Base-by-base conservation (phyloP, 2,113 vertebrate species). In the Mesitornis unicolor region DNA sequence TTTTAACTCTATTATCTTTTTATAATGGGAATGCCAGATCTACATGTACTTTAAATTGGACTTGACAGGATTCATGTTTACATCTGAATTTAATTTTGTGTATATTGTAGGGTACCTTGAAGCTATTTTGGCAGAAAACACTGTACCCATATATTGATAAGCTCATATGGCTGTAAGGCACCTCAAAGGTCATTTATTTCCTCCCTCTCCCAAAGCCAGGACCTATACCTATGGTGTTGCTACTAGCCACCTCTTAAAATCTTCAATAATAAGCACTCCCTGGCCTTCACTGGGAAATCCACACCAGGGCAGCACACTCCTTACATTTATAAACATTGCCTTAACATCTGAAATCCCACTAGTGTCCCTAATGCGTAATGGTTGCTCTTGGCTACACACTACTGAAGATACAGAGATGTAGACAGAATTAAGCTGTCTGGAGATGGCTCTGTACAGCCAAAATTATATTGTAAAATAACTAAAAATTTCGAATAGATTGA, bases 351-450 rank as follows among this genome's bases (percentile, higher is more conserved):
- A 84, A 92, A 89, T 67, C 20, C 29, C 47, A 7, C 20, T 40
- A 5, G 24, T 68, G 18, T 45, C 16, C 15, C 25, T 50, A 24
- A n/a, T 69, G 43, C 20, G 71, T 92, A 86, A 84, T 77, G 51
- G 40, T 71, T 89, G 20, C 38, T 89, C 19, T 38, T 75, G 80
- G 69, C 89, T 61, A 91, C 91, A 90, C 86, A 78, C 12, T 18
- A 38, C 38, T 40, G 73, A 95, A 96, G 92, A 86, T 86, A 89
- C 6, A 71, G 47, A 31, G 69, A 56, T 1, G 0, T 51, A 73
- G 83, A 93, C 84, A 56, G 73, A 93, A 95, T 95, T 96, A 89
- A 38, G 26, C 22, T 81, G 94, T 95, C 94, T 95, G 78, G 60
- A 88, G 38, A 89, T 63, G 60, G 68, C 47, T 90, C 59, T 84